Conservation (phyloP, 2,888 invertebrate species). For the Pantelozetes paolii region DNA sequence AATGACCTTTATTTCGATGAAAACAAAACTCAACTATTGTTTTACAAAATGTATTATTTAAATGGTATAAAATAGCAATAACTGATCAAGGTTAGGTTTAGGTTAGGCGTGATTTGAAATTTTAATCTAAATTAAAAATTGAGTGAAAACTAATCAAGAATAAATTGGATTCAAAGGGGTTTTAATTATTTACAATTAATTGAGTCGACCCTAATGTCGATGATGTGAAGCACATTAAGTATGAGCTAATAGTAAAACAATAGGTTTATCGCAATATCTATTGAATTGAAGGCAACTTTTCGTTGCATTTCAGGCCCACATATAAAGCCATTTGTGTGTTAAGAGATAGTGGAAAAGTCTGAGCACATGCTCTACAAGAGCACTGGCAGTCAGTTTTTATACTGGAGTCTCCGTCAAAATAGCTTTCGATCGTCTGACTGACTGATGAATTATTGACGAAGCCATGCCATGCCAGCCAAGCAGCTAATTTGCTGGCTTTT, state of each 20-base stretch:
- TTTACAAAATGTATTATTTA: too few species aligned
- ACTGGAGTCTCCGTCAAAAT: neutral
- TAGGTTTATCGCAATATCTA: neutral
- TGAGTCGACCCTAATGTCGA: neutral
- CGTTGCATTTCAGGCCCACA: constrained; percentile 1
- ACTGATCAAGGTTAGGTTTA: too few species aligned
- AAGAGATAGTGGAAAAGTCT: neutral
- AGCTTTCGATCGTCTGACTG: constrained; percentile 30
- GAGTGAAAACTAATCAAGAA: too few species aligned
- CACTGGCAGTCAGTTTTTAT: neutral
- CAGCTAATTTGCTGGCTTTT: constrained; percentile 36
- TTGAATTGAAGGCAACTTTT: neutral
- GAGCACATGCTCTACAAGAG: constrained; percentile 17
- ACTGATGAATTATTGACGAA: constrained; percentile 37
- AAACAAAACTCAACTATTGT: too few species aligned
- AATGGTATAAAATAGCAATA: too few species aligned
- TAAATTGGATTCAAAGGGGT: too few species aligned
- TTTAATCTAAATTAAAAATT: too few species aligned
- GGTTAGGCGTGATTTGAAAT: too few species aligned
- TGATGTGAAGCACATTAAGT: neutral
- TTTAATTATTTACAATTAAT: neutral
- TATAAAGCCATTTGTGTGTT: constrained; percentile 30
- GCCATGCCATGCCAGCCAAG: constrained; percentile 8
- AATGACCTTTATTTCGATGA: too few species aligned
- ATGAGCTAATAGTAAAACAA: neutral